Evolutionary conservation across 2,113 vertebrate genomes (phyloP).

Genomic region (Pollachius pollachius): DNA sequence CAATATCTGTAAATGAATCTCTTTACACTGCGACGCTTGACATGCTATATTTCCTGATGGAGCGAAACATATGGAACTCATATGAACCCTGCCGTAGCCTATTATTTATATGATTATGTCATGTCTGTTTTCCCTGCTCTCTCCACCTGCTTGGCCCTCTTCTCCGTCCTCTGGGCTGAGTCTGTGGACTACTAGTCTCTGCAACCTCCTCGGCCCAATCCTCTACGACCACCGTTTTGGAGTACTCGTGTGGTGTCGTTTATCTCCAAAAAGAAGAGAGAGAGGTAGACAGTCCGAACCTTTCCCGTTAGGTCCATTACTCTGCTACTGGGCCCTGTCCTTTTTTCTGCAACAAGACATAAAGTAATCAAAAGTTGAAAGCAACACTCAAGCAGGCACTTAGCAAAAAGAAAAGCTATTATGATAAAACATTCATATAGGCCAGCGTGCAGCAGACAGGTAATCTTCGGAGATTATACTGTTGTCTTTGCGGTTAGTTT

Average conservation of each 20-base stretch:
- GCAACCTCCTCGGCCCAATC: constrained; percentile 28
- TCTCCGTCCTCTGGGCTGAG: constrained; percentile 29
- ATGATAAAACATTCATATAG: constrained; percentile 82
- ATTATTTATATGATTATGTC: constrained; percentile 60
- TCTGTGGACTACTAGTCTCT: constrained; percentile 7
- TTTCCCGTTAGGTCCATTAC: constrained; percentile 70
- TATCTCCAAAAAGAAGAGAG: constrained; percentile 37
- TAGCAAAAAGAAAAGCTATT: constrained; percentile 79
- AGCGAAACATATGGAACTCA: constrained; percentile 59
- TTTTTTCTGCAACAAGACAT: constrained; percentile 59
- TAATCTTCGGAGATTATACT: constrained; percentile 66
- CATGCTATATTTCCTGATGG: constrained; percentile 64
- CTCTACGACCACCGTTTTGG: constrained; percentile 48
- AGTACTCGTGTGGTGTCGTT: constrained; percentile 30
- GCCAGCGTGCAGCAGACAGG: constrained; percentile 68
- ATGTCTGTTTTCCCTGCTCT: constrained; percentile 47
- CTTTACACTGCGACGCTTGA: constrained; percentile 62
- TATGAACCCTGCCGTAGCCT: constrained; percentile 41
- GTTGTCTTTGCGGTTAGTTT: constrained; percentile 73
- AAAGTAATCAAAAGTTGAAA: constrained; percentile 81
- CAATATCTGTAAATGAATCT: constrained; percentile 53
- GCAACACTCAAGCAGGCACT: constrained; percentile 77
- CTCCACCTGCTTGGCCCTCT: constrained; percentile 44
- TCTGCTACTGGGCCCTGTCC: constrained; percentile 44
- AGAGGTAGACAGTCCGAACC: constrained; percentile 36